These are phyloP conservation scores for Dastarcus helophoroides DNA, from an alignment of 2,888 invertebrate genomes.

Conservation along the genomic window DNA sequence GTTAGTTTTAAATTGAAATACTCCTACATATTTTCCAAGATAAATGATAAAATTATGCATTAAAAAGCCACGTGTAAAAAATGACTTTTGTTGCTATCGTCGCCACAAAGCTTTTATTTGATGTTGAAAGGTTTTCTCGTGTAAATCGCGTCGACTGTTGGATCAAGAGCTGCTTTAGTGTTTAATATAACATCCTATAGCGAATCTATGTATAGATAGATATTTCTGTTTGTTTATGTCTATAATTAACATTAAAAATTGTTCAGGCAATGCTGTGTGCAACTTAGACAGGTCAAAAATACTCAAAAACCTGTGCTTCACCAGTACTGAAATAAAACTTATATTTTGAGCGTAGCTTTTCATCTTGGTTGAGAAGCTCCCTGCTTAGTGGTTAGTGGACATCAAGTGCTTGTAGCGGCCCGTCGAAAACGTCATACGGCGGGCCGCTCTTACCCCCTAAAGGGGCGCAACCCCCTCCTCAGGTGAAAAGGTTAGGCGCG, in stretches of 20 bases:
- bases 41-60: too few relatives aligned
- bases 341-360: constrained; percentile 40
- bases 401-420: constrained; percentile 27
- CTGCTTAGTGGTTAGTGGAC: constrained; percentile 29
- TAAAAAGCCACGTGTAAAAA: too few relatives aligned
- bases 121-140: too few relatives aligned
- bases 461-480: constrained; percentile 17
- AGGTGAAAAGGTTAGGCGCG: constrained; percentile 12
- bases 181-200: constrained; percentile 15
- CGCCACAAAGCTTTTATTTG: too few relatives aligned
- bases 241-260: constrained; percentile 43
- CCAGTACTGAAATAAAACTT: constrained; percentile 42
- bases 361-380: constrained; percentile 36
- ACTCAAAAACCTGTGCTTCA: constrained; percentile 41
- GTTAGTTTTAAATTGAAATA: too few relatives aligned
- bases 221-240: constrained; percentile 43
- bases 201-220: constrained; percentile 40
- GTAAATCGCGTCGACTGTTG: too few relatives aligned
- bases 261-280: constrained; percentile 37
- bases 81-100: too few relatives aligned
- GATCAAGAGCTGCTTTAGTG: too few relatives aligned
- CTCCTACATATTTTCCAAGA: too few relatives aligned
- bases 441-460: constrained; percentile 13
- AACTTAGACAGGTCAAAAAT: constrained; percentile 43
- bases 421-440: constrained; percentile 20